phyloP scores from a whole-genome alignment of 2,888 invertebrate species.

The Drosophila meridiana region DNA sequence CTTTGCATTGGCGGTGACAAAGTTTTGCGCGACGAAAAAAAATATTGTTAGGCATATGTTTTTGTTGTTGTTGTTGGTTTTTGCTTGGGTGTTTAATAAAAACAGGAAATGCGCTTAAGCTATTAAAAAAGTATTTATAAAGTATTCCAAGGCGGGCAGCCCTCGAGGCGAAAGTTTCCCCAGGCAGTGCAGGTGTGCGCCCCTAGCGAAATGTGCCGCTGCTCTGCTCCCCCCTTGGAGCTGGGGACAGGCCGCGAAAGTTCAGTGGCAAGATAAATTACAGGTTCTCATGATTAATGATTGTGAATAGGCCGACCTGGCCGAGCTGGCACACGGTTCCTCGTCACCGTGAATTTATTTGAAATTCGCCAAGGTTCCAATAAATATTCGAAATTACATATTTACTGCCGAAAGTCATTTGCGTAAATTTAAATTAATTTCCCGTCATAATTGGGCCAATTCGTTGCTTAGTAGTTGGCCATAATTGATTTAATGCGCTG shows the following conservation, averaged over 20 bases:
- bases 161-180: slow-evolving; percentile 46
- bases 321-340: slow-evolving; percentile 13
- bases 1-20: slow-evolving; percentile 70
- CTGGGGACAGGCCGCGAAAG: slow-evolving; percentile 29
- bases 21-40: slow-evolving; percentile 56
- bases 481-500: slow-evolving; percentile 5
- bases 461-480: neutral
- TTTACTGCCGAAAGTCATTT: slow-evolving; percentile 3
- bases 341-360: slow-evolving; percentile 18
- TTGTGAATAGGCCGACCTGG: slow-evolving; percentile 56
- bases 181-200: slow-evolving; percentile 45
- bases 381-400: slow-evolving; percentile 23
- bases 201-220: slow-evolving; percentile 4
- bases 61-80: slow-evolving; percentile 15
- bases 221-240: slow-evolving; percentile 1
- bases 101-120: slow-evolving; percentile 76
- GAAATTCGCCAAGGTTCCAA: slow-evolving; percentile 11
- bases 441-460: neutral
- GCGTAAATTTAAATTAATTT: slow-evolving; percentile 17
- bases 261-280: slow-evolving; percentile 74
- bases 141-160: slow-evolving; percentile 62
- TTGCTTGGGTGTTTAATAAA: slow-evolving; percentile 60
- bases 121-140: slow-evolving; percentile 79
- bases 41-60: slow-evolving; percentile 65
- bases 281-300: slow-evolving; percentile 75